Evolutionary conservation across 2,113 vertebrate genomes (phyloP).

Genomic region (Coracopsis vasa): DNA sequence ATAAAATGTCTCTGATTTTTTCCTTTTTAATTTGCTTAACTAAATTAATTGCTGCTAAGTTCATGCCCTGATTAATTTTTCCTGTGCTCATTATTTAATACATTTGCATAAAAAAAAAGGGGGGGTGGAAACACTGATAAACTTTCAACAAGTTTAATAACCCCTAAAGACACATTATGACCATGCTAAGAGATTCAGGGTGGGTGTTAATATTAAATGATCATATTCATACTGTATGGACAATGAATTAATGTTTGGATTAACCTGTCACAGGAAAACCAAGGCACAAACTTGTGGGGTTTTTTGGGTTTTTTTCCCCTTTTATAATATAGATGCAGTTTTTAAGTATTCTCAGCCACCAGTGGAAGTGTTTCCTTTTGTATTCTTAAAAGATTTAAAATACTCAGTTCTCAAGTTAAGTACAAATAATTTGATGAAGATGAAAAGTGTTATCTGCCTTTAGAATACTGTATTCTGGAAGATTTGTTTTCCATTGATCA

Average conservation of each 20-base stretch:
- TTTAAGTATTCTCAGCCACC: neutral
- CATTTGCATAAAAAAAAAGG: neutral
- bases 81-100: neutral
- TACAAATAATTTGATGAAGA: neutral
- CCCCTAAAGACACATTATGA: neutral
- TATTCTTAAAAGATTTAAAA: neutral
- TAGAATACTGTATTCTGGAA: neutral
- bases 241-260: neutral
- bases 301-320: neutral
- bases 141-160: neutral
- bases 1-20: neutral
- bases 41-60: slow-evolving; percentile 17
- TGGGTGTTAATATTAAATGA: neutral
- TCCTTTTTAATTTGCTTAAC: slow-evolving; percentile 23
- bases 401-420: neutral
- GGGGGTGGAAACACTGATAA: neutral
- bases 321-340: neutral
- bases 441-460: neutral
- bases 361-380: neutral
- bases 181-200: neutral
- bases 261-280: neutral
- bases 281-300: neutral
- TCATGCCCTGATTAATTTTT: neutral
- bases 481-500: neutral
- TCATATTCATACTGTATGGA: neutral